phyloP scores from a whole-genome alignment of 2,113 vertebrate genomes.

The Ageneiosus marmoratus region DNA sequence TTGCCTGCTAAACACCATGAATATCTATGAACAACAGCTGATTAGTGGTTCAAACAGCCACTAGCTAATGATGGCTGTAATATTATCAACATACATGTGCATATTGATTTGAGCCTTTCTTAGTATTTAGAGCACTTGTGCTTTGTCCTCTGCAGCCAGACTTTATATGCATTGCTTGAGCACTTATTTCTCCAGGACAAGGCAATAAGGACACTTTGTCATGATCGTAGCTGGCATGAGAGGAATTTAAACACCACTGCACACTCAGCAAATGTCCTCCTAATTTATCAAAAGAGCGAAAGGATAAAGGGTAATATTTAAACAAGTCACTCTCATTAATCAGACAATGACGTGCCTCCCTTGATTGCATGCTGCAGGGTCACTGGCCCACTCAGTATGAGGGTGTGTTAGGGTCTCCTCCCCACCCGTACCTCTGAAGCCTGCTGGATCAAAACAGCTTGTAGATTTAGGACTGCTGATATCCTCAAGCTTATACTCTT shows the following conservation, averaged over 20 bases:
- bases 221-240: constrained; percentile 49
- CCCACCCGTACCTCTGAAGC: constrained; percentile 8
- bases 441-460: constrained; percentile 35
- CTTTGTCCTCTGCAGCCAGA: background rate
- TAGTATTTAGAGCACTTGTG: constrained; percentile 41
- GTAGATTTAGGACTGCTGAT: constrained; percentile 37
- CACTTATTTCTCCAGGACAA: constrained; percentile 35
- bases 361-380: constrained; percentile 36
- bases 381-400: constrained; percentile 1
- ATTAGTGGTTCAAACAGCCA: constrained; percentile 27
- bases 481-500: constrained; percentile 29
- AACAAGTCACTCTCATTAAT: constrained; percentile 52
- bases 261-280: constrained; percentile 51
- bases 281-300: constrained; percentile 36
- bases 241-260: constrained; percentile 59
- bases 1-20: constrained; percentile 40
- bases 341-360: constrained; percentile 31
- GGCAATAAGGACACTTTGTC: constrained; percentile 57
- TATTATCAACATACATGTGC: constrained; percentile 32
- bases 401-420: constrained; percentile 32
- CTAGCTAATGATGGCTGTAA: constrained; percentile 37
- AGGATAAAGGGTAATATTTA: constrained; percentile 46
- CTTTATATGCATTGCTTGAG: constrained; percentile 43
- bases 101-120: constrained; percentile 42
- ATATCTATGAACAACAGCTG: constrained; percentile 40